Evolutionary conservation across 2,888 invertebrate species (phyloP), one percentile per base, ranked within the genome.

Genomic region (Quadriops clusia): DNA sequence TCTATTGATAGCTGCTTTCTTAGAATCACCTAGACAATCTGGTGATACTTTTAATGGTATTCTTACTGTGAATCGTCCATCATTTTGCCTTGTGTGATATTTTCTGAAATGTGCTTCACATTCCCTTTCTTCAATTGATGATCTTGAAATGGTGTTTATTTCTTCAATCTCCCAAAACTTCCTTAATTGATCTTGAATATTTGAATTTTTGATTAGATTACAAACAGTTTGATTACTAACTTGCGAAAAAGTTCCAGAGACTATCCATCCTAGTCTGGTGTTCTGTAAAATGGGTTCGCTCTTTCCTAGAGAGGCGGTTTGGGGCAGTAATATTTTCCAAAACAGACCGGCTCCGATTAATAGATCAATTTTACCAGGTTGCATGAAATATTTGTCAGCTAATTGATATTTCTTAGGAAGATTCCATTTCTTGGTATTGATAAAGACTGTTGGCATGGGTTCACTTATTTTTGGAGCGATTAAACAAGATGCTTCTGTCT

Each of bases 121-220:
- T 8, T 26, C 18, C 8, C n/a, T 11, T 21, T 38, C 30, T 17
- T 32, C 32, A 11, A 7, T 15, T 10, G 17, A 18, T 18, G 20
- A 12, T 11, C n/a, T 13, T n/a, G 18, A 36, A 7, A 4, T n/a
- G 14, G 14, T 32, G n/a, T 9, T 15, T 7, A 2, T 6, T 15
- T 37, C 22, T 11, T 39, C 39, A 8, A 38, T 29, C 28, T 35
- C n/a, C 37, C 34, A 39, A 32, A 39, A 38, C 12, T 17, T 34
- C n/a, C 7, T 4, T 15, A 31, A 17, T 17, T n/a, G n/a, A n/a
- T n/a, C n/a, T n/a, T n/a, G n/a, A n/a, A n/a, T n/a, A n/a, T n/a
- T n/a, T n/a, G n/a, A n/a, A n/a, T n/a, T n/a, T n/a, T n/a, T n/a
- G n/a, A n/a, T n/a, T n/a, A n/a, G n/a, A n/a, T n/a, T n/a, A n/a